Conservation (phyloP, 2,888 invertebrate species). For the Eupithecia subfuscata region DNA sequence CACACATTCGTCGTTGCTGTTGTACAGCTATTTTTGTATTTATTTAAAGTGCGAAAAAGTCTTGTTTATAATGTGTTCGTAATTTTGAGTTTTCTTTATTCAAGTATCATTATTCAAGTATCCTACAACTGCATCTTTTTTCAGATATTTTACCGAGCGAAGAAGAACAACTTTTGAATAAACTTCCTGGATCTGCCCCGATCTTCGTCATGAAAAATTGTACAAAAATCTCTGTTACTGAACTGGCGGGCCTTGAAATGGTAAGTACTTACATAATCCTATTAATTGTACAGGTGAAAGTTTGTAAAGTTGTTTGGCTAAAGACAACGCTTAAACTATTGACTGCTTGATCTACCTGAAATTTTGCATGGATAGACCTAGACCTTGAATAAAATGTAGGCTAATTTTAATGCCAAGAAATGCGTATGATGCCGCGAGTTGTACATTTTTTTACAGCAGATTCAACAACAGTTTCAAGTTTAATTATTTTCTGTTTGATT, state of each 20-base stretch:
- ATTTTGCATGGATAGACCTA: too few species aligned
- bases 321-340: not conserved
- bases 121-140: not conserved
- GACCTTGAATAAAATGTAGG: too few species aligned
- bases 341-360: too few species aligned
- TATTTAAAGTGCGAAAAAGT: too few species aligned
- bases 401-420: too few species aligned
- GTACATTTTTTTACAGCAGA: too few species aligned
- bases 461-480: too few species aligned
- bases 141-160: slow-evolving; percentile 43
- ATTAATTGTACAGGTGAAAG: not conserved
- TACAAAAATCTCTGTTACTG: slow-evolving; percentile 7
- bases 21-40: too few species aligned
- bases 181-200: slow-evolving; percentile 49
- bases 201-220: not conserved
- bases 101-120: not conserved
- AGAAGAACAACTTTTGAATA: slow-evolving; percentile 53
- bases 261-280: slow-evolving; percentile 5
- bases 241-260: slow-evolving; percentile 18
- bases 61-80: not conserved
- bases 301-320: not conserved
- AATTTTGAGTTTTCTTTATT: not conserved
- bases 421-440: too few species aligned
- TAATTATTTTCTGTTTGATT: not conserved
- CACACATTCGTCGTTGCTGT: too few species aligned